Evolutionary conservation across 2,797 vertebrate genomes (phyloP), one percentile per base, ranked within the genome.

Genomic region (Siniperca scherzeri): DNA sequence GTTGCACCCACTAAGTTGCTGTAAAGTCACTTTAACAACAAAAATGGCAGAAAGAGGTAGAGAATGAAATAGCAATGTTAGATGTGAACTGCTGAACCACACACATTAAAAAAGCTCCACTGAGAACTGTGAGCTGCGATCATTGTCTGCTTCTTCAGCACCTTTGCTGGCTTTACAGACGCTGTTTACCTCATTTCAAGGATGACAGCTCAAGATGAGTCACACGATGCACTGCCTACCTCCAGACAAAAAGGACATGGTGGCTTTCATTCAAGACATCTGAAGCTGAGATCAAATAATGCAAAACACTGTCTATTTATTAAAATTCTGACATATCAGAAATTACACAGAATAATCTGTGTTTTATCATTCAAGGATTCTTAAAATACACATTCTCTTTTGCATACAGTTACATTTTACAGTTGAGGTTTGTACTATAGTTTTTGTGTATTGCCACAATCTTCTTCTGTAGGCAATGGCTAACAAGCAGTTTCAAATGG

Each of bases 181-280:
- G 12, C 46, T 81, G 87, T 87, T 87, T 87, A 81, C 81, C 59
- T 87, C 55, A 85, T 91, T 92, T 90, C 80, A 88, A 84, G 87
- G 71, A 73, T 77, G 85, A 82, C 76, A 70, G 74, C 83, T 86
- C 74, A 72, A 78, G 75, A 85, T 87, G 82, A 88, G 70, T 78
- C 77, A 83, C 80, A 8, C 60, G 42, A 83, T 69, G 68, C 68
- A 4, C 4, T 1, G n/a, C 67, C 53, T 73, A 59, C 75, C 25
- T 82, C n/a, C 19, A 77, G 42, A 88, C 40, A 50, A 61, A 80
- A 55, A 66, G 53, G 33, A 87, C 77, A 77, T 3, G 1, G 33
- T 40, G 78, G 73, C 65, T 82, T 88, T 88, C 22, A 77, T 53
- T 85, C 52, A 71, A 77, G 77, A 60, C 79, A 84, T 74, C 71